These are phyloP conservation scores for Etheostoma nigrum DNA, from an alignment of 2,797 vertebrate genomes.

Conservation along the genomic window DNA sequence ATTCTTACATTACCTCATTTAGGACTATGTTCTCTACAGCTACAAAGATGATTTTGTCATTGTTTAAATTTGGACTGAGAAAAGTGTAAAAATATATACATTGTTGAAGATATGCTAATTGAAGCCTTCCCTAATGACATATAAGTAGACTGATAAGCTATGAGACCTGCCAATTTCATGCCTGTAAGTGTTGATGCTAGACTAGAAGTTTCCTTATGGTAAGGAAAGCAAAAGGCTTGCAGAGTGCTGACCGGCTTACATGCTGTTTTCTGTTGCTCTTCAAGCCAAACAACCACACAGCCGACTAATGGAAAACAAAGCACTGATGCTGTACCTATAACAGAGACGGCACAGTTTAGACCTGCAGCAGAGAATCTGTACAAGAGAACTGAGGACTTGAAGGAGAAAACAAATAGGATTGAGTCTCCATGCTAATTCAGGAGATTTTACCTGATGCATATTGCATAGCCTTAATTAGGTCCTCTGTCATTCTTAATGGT, in stretches of 20 bases:
- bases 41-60: too few species aligned
- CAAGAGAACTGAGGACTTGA: slow-evolving; percentile 30
- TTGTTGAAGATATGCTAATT: too few species aligned
- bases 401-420: slow-evolving; percentile 52
- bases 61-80: too few species aligned
- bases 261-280: slow-evolving; percentile 2
- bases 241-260: neutral
- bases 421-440: slow-evolving; percentile 44
- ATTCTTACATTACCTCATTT: too few species aligned
- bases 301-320: slow-evolving; percentile 19
- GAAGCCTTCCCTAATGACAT: too few species aligned
- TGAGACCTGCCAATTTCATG: too few species aligned
- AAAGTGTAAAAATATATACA: too few species aligned
- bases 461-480: slow-evolving; percentile 52
- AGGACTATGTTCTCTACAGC: too few species aligned
- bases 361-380: slow-evolving; percentile 17
- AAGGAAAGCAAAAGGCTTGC: slow-evolving; percentile 2
- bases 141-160: too few species aligned
- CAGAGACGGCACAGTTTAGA: slow-evolving; percentile 9
- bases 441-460: slow-evolving; percentile 54
- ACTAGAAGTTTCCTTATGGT: neutral
- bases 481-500: slow-evolving; percentile 45
- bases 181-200: neutral
- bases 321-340: neutral
- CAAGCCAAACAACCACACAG: slow-evolving; percentile 3